phyloP scores from a whole-genome alignment of 1,140 invertebrate species.

The Orussus abietinus region DNA sequence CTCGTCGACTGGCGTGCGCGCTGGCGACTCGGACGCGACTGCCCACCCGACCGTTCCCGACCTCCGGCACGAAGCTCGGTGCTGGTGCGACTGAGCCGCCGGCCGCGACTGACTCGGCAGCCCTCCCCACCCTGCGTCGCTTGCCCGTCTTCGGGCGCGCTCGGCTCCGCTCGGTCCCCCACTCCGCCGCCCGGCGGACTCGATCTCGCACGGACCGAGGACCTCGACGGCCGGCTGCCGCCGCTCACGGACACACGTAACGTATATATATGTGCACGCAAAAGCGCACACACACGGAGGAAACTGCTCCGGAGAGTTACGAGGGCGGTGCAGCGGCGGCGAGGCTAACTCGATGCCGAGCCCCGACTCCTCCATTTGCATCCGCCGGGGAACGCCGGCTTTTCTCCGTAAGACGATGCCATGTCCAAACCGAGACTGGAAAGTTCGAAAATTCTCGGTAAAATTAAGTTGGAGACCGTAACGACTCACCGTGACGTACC shows the following conservation, averaged over 20 bases:
- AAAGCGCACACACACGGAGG: too few species aligned
- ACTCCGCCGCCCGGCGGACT: slow-evolving; percentile 14
- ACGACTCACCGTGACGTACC: too few species aligned
- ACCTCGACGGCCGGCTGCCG: background rate
- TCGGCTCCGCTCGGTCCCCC: slow-evolving; percentile 5
- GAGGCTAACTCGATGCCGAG: too few species aligned
- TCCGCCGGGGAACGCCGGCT: too few species aligned
- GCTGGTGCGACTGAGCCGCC: slow-evolving; percentile 42
- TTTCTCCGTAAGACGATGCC: too few species aligned
- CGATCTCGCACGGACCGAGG: slow-evolving; percentile 1
- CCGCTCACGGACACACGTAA: slow-evolving; percentile 4
- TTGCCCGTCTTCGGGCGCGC: background rate
- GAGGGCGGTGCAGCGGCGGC: too few species aligned
- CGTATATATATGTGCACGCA: too few species aligned
- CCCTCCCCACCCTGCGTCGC: background rate
- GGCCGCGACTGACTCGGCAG: slow-evolving; percentile 26
- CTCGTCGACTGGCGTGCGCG: slow-evolving; percentile 5
- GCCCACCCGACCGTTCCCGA: slow-evolving; percentile 21
- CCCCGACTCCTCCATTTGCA: too few species aligned
- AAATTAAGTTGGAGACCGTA: too few species aligned
- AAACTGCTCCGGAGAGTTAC: too few species aligned
- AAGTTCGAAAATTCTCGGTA: too few species aligned
- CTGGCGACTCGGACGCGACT: slow-evolving; percentile 21
- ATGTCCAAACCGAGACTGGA: too few species aligned
- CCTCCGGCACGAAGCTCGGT: slow-evolving; percentile 40